Evolutionary conservation across 2,113 vertebrate genomes (phyloP), one percentile per base, ranked within the genome.

Genomic region (Silurus meridionalis): DNA sequence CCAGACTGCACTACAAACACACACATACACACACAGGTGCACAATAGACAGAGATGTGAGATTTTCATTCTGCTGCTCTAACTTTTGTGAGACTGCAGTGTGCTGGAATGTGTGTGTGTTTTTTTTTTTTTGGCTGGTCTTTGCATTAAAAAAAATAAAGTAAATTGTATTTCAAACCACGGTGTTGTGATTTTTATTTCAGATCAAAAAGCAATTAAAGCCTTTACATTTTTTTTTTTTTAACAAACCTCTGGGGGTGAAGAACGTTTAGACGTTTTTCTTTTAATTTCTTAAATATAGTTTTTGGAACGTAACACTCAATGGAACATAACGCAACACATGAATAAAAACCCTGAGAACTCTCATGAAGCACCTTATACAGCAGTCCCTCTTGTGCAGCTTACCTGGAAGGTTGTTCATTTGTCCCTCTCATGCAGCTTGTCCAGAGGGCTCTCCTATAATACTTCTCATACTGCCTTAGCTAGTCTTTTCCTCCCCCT

Each of bases 111-210:
- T 84, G 25, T 87, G 37, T 37, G 37, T 37, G 37, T 37, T 37
- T 37, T 37, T 69, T 87, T 91, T 58, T 90, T 89, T 77, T 83
- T 85, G 82, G 84, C 89, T 91, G 89, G 90, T 92, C 88, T 95
- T 93, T 94, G 86, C 87, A 88, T 91, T 90, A 86, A 87, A 92
- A 91, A 91, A 85, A 87, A 53, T n/a, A 90, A 86, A 91, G 86
- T 91, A 91, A 93, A 93, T 83, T 69, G 67, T 93, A 91, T 93
- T 90, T 84, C 90, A 90, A 87, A 86, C 78, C 48, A 3, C 2
- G 48, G 90, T 84, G 74, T 89, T 82, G 72, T 17, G 50, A 23
- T n/a, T 3, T 4, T 66, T 74, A 3, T 83, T 84, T 81, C 1
- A 48, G 4, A 13, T 64, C 11, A 60, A 28, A 67, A 11, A 5